Base-by-base conservation (phyloP, 2,113 vertebrate species). In the Poeciliopsis retropinna region DNA sequence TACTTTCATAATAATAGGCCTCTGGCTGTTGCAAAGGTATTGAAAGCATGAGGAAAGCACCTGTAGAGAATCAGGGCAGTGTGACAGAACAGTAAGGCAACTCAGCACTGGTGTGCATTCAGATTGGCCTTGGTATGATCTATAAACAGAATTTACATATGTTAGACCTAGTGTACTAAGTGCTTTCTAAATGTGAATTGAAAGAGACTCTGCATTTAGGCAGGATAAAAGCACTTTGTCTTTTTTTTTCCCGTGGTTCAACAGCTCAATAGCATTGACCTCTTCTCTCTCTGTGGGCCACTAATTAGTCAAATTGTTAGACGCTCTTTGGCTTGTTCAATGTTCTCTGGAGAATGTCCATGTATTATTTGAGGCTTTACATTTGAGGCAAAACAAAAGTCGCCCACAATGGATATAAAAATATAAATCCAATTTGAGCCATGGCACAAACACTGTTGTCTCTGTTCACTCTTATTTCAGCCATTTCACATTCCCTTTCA, bases 1-100 rank as follows among this genome's bases (percentile, higher is more conserved):
- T n/a, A n/a, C n/a, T n/a, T n/a, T n/a, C n/a, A n/a, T n/a, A 86
- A 88, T 88, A 92, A 91, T 91, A 90, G 87, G 87, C 75, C 88
- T 84, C 86, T 19, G 67, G 85, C 87, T 82, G 83, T 68, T 14
- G 13, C n/a, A 9, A 31, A 60, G 39, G 7, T 64, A 75, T 72
- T 82, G 83, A 85, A 76, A 88, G 80, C 54, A 41, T 57, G 60
- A 83, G 63, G 51, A 44, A 78, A 62, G 69, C 76, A 78, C 51
- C 77, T 57, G 29, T 72, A 83, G 80, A 78, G 57, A 73, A 22
- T 5, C 37, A 76, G 68, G 37, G 14, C 22, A 31, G 78, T 17
- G 34, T 32, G 72, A 64, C 31, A 19, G 67, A 47, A 78, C 60
- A 67, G 47, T 72, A 12, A 30, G 80, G 75, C 80, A 80, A 66